Evolutionary conservation across 2,797 vertebrate species (phyloP).

Genomic region (Phalanger gymnotis): DNA sequence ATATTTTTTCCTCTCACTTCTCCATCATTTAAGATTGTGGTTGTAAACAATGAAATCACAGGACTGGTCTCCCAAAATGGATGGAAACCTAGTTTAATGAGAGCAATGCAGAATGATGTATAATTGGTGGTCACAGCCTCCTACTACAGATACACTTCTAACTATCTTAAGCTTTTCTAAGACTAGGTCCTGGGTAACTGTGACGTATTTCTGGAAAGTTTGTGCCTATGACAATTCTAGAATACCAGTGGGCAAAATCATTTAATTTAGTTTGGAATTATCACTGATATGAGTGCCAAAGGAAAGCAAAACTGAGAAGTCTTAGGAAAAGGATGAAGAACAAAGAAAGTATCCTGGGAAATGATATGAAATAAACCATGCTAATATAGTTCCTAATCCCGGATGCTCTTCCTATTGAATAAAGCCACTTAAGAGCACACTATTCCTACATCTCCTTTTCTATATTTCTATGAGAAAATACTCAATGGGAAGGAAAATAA

Average conservation of each 20-base stretch:
- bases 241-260: background rate
- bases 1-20: background rate
- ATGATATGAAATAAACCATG: background rate
- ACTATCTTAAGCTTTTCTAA: background rate
- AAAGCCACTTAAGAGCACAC: background rate
- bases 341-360: background rate
- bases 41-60: background rate
- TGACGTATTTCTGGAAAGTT: background rate
- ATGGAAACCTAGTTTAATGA: background rate
- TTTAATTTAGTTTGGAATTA: background rate
- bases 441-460: background rate
- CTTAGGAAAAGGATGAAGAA: background rate
- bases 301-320: background rate
- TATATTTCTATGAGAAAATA: background rate
- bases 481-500: background rate
- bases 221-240: background rate
- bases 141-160: background rate
- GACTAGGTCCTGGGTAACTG: background rate
- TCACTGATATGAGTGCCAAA: background rate
- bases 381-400: background rate
- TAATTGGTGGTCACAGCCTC: background rate
- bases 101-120: background rate
- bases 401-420: background rate
- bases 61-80: background rate
- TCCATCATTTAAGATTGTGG: background rate